Evolutionary conservation across 2,113 vertebrate genomes (phyloP).

Genomic region (Balaenoptera acutorostrata): DNA sequence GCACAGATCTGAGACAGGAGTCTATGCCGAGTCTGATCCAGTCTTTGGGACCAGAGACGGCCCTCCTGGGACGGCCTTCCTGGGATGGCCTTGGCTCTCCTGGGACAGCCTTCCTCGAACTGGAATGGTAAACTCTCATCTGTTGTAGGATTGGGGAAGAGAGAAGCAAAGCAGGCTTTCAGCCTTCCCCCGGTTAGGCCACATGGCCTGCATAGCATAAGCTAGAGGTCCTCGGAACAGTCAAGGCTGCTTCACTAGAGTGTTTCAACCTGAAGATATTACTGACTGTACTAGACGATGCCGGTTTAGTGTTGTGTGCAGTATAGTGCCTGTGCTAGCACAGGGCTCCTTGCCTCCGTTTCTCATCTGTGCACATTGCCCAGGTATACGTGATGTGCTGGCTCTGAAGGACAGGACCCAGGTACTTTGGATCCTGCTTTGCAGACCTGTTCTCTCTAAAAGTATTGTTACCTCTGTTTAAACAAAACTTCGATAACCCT

Average conservation of each 20-base stretch:
- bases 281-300: no score
- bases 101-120: background rate
- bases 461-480: background rate
- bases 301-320: background rate
- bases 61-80: background rate
- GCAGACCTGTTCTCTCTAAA: background rate
- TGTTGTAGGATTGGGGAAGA: background rate
- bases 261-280: background rate
- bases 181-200: background rate
- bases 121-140: background rate
- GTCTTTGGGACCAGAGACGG: background rate
- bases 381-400: background rate
- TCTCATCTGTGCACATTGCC: background rate
- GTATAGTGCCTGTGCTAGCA: background rate
- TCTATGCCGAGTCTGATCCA: background rate
- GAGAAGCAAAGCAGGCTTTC: background rate
- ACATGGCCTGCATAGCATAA: accelerated
- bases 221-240: background rate
- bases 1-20: background rate
- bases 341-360: background rate
- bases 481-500: background rate
- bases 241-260: accelerated
- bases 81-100: background rate
- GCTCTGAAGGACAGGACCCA: background rate
- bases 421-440: background rate